Percentiles rank a stretch among this genome's conserved stretches.
phyloP scores from a whole-genome alignment of 2,888 invertebrate genomes.

The Cephus sareptanus region DNA sequence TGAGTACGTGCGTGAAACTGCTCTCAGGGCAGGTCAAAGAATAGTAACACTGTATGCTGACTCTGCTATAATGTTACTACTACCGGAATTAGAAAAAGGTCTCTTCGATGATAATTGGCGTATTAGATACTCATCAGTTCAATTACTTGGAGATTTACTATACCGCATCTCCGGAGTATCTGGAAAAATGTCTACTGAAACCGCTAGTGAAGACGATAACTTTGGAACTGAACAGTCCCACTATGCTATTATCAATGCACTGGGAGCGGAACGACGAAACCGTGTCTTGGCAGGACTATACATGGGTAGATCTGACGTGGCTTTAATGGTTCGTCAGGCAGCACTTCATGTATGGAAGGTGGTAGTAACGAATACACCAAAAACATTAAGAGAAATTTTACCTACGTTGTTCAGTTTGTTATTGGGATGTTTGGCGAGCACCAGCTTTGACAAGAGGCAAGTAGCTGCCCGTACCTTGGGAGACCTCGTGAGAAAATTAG shows the following conservation, averaged over 20 bases:
- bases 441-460: slow-evolving; percentile 95
- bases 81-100: slow-evolving; percentile 94
- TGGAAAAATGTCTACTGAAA: slow-evolving; percentile 99
- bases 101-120: slow-evolving; percentile 99
- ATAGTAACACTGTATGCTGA: slow-evolving; percentile 97
- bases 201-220: slow-evolving; percentile 98
- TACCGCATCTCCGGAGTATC: slow-evolving; percentile 97
- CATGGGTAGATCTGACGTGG: slow-evolving; percentile 97
- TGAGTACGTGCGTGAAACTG: slow-evolving; percentile 98
- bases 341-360: slow-evolving; percentile 99
- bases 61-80: slow-evolving; percentile 88
- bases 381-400: slow-evolving; percentile 94
- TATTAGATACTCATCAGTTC: slow-evolving; percentile 92
- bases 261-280: slow-evolving; percentile 92
- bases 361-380: slow-evolving; percentile 97
- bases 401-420: slow-evolving; percentile 93
- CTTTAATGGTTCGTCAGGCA: slow-evolving; percentile 95
- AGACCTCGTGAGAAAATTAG: slow-evolving; percentile 95
- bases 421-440: slow-evolving; percentile 94
- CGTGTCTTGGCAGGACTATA: slow-evolving; percentile 94
- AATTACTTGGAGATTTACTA: slow-evolving; percentile 92
- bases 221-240: slow-evolving; percentile 98
- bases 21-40: slow-evolving; percentile 94
- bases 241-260: slow-evolving; percentile 86
- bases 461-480: slow-evolving; percentile 97